Evolutionary conservation across 2,113 vertebrate genomes (phyloP), one percentile per base, ranked within the genome.

Genomic region (Scomber scombrus): DNA sequence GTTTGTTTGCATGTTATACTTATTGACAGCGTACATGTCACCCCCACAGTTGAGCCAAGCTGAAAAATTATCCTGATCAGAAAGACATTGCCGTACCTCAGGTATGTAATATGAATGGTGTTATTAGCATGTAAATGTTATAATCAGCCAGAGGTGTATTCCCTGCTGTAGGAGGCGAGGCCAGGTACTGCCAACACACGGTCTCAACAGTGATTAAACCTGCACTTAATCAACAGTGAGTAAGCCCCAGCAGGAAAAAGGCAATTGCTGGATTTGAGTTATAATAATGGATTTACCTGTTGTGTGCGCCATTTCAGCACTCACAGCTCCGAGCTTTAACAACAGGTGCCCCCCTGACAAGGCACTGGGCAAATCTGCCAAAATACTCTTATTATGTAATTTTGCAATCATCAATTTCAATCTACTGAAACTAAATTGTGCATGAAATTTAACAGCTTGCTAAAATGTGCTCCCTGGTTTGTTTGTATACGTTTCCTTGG

Each of bases 181-280:
- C 75, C 80, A 75, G 62, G 51, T 67, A 57, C 76, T 80, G 86
- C 78, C 80, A 84, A 75, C 78, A 61, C 84, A 57, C 55, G 67
- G 74, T 47, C 75, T 83, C 81, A 71, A 23, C 68, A 75, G 85
- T 84, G 84, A 91, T 91, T 93, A 90, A 84, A 82, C 56, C 65
- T 83, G 46, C 78, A 81, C 78, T 88, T 92, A 91, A 94, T 92
- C 89, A 90, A 89, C 90, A 85, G 70, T 81, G 90, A 88, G 81
- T 82, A 62, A 46, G 43, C 83, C 78, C 79, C 90, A 84, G 82
- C 76, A 86, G 87, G 86, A 77, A 78, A 79, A 75, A 82, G 54
- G 49, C 61, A 82, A 79, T 71, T 75, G 67, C 78, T 65, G 78
- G 81, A 86, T 90, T 77, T 75, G 69, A 88, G 85, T 84, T 85